Percentiles rank a stretch among this genome's conserved stretches.
phyloP scores from a whole-genome alignment of 1,140 invertebrate species.

The Epicauta chinensis region DNA sequence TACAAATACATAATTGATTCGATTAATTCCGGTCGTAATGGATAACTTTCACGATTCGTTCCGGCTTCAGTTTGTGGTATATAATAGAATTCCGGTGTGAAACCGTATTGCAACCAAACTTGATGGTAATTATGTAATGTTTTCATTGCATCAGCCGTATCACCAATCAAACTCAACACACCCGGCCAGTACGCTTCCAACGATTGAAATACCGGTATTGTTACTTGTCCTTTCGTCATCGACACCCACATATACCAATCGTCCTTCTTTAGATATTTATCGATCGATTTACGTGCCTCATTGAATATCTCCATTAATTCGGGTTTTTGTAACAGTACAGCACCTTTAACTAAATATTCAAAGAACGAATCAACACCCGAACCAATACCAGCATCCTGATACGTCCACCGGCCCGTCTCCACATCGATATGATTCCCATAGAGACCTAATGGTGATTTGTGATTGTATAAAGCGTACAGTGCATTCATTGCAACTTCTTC shows the following conservation, averaged over 20 bases:
- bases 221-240: slow-evolving; percentile 92
- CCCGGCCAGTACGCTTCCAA: slow-evolving; percentile 99
- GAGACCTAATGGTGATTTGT: slow-evolving; percentile 81
- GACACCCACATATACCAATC: slow-evolving; percentile 97
- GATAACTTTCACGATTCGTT: slow-evolving; percentile 85
- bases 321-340: slow-evolving; percentile 71
- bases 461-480: slow-evolving; percentile 79
- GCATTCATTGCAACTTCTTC: slow-evolving; percentile 93
- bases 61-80: slow-evolving; percentile 81
- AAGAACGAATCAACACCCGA: slow-evolving; percentile 98
- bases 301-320: slow-evolving; percentile 88
- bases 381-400: slow-evolving; percentile 83
- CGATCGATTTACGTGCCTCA: slow-evolving; percentile 73
- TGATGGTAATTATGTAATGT: slow-evolving; percentile 94
- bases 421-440: slow-evolving; percentile 98
- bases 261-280: slow-evolving; percentile 84
- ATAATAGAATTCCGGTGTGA: slow-evolving; percentile 97
- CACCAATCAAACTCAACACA: slow-evolving; percentile 83
- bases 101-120: slow-evolving; percentile 95
- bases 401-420: slow-evolving; percentile 92
- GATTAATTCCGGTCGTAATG: slow-evolving; percentile 89
- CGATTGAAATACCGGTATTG: slow-evolving; percentile 95
- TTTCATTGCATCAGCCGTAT: slow-evolving; percentile 85
- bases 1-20: slow-evolving; percentile 98
- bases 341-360: slow-evolving; percentile 97